Evolutionary conservation across 2,888 invertebrate species (phyloP).

Genomic region (Drosophila subquinaria): DNA sequence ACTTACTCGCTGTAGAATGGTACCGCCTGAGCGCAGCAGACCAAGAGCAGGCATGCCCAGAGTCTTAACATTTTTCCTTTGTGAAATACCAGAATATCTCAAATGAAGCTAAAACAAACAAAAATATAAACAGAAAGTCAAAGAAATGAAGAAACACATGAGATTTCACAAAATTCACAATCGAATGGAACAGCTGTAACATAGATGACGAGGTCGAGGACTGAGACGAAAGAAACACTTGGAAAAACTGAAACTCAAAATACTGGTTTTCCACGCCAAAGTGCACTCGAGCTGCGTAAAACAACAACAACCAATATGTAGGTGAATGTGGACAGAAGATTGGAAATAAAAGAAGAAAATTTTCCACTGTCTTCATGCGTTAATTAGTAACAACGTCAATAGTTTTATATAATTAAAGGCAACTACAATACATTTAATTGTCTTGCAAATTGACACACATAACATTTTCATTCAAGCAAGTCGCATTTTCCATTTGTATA

Average conservation of each 20-base stretch:
- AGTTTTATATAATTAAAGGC: slow-evolving; percentile 40
- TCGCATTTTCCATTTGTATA: slow-evolving; percentile 28
- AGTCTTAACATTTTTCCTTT: slow-evolving; percentile 56
- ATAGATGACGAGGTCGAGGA: slow-evolving; percentile 5
- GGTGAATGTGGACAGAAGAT: slow-evolving; percentile 46
- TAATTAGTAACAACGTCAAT: slow-evolving; percentile 62
- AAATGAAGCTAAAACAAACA: slow-evolving; percentile 26
- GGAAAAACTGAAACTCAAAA: slow-evolving; percentile 37
- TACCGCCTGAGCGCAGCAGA: slow-evolving; percentile 54
- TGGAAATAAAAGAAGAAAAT: slow-evolving; percentile 41
- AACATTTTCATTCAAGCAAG: slow-evolving; percentile 59
- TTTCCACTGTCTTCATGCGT: slow-evolving; percentile 69
- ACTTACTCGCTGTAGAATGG: slow-evolving; percentile 78
- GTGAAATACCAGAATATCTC: slow-evolving; percentile 27
- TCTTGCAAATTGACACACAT: slow-evolving; percentile 67
- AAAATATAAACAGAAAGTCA: slow-evolving; percentile 10
- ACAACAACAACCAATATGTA: slow-evolving; percentile 5
- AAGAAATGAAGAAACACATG: slow-evolving; percentile 3
- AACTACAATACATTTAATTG: slow-evolving; percentile 23
- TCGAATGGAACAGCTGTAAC: slow-evolving; percentile 56
- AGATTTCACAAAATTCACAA: slow-evolving; percentile 54
- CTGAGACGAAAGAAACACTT: slow-evolving; percentile 23
- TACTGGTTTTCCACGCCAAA: slow-evolving; percentile 68
- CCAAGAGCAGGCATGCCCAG: slow-evolving; percentile 67
- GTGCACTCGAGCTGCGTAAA: slow-evolving; percentile 37